These are phyloP conservation scores for Noctuana brunneofusca DNA, from an alignment of 2,888 invertebrate genomes.

Conservation along the genomic window DNA sequence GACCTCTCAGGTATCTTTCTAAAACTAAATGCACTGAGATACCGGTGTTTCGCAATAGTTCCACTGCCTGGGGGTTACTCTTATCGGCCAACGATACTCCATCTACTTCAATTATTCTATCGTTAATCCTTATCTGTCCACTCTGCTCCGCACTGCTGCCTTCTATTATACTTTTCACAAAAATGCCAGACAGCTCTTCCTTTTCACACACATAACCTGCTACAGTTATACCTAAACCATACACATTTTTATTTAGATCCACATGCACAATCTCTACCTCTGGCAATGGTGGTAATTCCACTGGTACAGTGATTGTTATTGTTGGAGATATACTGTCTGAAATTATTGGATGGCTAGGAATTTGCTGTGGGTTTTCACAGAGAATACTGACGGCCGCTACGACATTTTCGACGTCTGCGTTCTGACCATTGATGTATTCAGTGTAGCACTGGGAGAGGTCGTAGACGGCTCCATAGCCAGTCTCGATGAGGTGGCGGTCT, in stretches of 20 bases:
- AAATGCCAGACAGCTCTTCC: conserved; percentile 99
- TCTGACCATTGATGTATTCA: conserved; percentile 66
- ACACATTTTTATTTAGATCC: conserved; percentile 94
- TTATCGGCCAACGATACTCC: conserved; percentile 94
- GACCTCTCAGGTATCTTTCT: conserved; percentile 95
- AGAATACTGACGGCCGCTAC: conserved; percentile 74
- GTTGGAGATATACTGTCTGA: conserved; percentile 67
- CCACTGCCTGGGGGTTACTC: conserved; percentile 98
- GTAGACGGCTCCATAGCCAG: conserved; percentile 85
- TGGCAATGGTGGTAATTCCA: conserved; percentile 86
- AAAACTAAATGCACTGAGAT: conserved; percentile 94
- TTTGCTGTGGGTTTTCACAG: conserved; percentile 72
- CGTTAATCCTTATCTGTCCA: conserved; percentile 95
- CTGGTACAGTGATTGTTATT: conserved; percentile 77
- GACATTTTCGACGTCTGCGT: conserved; percentile 60
- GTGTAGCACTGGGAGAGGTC: conserved; percentile 72
- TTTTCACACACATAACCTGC: conserved; percentile 99
- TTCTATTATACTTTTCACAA: conserved; percentile 98
- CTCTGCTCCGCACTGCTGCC: conserved; percentile 98
- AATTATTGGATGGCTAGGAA: conserved; percentile 66
- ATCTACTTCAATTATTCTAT: conserved; percentile 98
- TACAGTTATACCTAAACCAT: conserved; percentile 96
- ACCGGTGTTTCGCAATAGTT: conserved; percentile 96
- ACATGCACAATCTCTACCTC: conserved; percentile 96
- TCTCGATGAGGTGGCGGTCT: conserved; percentile 91